Percentiles rank a stretch among this genome's conserved stretches.
phyloP scores from a whole-genome alignment of 2,888 invertebrate genomes.

The Priapulus caudatus region DNA sequence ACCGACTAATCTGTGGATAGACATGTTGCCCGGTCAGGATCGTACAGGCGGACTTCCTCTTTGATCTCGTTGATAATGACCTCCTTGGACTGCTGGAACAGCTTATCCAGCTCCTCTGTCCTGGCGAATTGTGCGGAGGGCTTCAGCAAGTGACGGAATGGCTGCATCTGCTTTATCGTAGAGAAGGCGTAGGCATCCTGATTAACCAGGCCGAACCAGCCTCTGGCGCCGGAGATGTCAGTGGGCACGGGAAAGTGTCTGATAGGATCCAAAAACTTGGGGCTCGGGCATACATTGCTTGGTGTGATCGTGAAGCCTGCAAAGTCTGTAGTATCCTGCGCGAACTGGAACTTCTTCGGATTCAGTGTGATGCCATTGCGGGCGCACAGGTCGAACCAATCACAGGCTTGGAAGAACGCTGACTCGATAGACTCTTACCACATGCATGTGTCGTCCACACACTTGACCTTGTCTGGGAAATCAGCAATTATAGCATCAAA shows the following conservation, averaged over 20 bases:
- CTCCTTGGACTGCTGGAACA: constrained; percentile 16
- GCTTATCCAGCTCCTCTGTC: constrained; percentile 15
- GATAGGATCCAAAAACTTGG: too few species aligned
- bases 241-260: constrained; percentile 21
- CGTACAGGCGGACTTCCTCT: constrained; percentile 19
- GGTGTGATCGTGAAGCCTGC: too few species aligned
- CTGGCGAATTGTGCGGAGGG: constrained; percentile 15
- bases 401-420: too few species aligned
- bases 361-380: too few species aligned
- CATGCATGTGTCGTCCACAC: too few species aligned
- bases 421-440: too few species aligned
- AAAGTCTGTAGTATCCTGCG: too few species aligned
- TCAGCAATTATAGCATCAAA: too few species aligned
- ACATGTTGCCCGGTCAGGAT: constrained; percentile 17
- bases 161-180: constrained; percentile 18
- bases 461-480: too few species aligned
- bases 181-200: constrained; percentile 23
- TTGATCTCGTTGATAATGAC: constrained; percentile 17
- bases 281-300: too few species aligned
- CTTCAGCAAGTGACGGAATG: constrained; percentile 17
- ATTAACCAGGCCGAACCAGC: constrained; percentile 25
- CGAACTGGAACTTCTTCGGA: too few species aligned
- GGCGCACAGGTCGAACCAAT: too few species aligned
- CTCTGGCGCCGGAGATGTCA: constrained; percentile 21
- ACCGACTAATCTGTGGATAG: constrained; percentile 20